These are phyloP conservation scores for Pelochelys cantorii DNA, from an alignment of 2,797 vertebrate genomes.

Conservation along the genomic window DNA sequence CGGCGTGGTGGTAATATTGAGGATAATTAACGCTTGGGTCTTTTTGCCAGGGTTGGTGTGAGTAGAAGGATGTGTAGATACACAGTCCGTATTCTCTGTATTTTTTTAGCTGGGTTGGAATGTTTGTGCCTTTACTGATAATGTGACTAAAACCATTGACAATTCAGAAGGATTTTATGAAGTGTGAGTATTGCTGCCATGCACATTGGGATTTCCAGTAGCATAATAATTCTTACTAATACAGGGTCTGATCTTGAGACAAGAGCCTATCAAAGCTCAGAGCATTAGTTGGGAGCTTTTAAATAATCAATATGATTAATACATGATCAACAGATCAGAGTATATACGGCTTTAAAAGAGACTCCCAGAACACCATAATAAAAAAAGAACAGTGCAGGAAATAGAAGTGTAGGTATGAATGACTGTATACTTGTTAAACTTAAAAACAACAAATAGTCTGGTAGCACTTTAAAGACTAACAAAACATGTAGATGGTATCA, in stretches of 20 bases:
- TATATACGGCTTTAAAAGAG: rapidly evolving
- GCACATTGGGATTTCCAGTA: background rate
- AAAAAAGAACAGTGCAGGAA: background rate
- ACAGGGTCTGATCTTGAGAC: background rate
- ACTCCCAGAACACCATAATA: background rate
- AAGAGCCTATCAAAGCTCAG: background rate
- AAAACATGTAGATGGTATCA: too few relatives aligned
- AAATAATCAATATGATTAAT: background rate
- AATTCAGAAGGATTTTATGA: background rate
- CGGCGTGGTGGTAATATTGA: background rate
- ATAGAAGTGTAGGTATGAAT: background rate
- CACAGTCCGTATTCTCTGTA: background rate
- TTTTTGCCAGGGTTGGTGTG: background rate
- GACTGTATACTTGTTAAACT: background rate
- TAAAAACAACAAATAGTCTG: too few relatives aligned
- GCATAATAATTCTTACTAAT: background rate
- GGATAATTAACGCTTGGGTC: background rate
- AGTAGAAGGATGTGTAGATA: background rate
- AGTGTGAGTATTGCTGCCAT: background rate
- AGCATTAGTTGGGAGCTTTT: background rate
- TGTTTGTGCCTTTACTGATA: background rate
- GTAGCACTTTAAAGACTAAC: too few relatives aligned
- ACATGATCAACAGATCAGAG: background rate
- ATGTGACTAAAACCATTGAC: background rate
- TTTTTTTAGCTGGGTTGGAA: background rate